Evolutionary conservation across 1,140 invertebrate genomes (phyloP), one percentile per base, ranked within the genome.

Genomic region (Pseudomyrmex gracilis): DNA sequence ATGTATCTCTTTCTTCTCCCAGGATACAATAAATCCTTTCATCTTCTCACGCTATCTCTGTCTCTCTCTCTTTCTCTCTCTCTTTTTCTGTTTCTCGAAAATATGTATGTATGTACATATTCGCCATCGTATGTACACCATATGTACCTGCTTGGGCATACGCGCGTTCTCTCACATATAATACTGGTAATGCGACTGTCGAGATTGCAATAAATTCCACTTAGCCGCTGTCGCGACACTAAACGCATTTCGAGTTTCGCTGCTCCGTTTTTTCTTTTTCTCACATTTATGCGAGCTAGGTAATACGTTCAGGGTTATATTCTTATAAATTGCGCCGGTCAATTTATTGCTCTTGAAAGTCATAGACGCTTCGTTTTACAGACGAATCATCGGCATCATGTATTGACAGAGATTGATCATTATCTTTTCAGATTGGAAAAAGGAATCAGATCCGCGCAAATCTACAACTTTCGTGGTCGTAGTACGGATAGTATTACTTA

Each of bases 181-280:
- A 87, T 78, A 68, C 76, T 70, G 74, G 61, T 74, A 71, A 78
- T 87, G 73, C 86, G 71, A 61, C 82, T 89, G 87, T 89, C 87
- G 87, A 82, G 83, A 83, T 73, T 55, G 87, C 55, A 78, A 89
- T 89, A 89, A 89, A 89, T 89, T 87, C 85, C 87, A 89, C 85
- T 89, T 89, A 89, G 73, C 74, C 82, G 84, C 73, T 89, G 80
- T 78, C 77, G 74, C 77, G 83, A 71, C 67, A 57, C 58, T 78
- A 77, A 63, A 85, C 85, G 76, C 88, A 70, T 77, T 84, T 83
- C 80, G 83, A 82, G 34, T 64, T 24, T 2, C 5, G 51, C 64
- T 57, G 58, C 76, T 24, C 66, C 53, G 66, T 70, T 70, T 80
- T 80, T 71, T 68, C 34, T 17, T 67, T 12, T 53, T 53, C 49